Conservation (phyloP, 1,140 invertebrate species). For the Galleria mellonella region DNA sequence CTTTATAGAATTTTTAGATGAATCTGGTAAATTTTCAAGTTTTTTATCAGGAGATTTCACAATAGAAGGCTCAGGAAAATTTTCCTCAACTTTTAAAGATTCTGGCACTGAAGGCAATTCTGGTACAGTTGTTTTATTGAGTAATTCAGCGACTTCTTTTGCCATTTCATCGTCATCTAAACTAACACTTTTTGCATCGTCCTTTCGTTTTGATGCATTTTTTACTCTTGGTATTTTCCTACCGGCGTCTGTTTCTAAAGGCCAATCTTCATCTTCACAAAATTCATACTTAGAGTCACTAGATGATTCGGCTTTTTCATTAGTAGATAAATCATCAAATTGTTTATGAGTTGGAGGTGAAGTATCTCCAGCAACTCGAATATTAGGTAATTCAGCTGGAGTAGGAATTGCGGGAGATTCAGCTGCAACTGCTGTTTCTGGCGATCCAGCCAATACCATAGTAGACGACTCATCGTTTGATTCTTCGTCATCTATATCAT, state of each 20-base stretch:
- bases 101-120: conserved; percentile 65
- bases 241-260: conserved; percentile 61
- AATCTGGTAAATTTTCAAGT: conserved; percentile 45
- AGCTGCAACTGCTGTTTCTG: conserved; percentile 63
- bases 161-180: conserved; percentile 69
- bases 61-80: conserved; percentile 67
- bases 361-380: conserved; percentile 28
- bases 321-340: conserved; percentile 30
- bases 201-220: conserved; percentile 54
- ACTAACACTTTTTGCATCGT: conserved; percentile 53
- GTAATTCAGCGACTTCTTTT: conserved; percentile 71
- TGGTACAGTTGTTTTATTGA: conserved; percentile 75
- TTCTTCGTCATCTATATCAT: conserved; percentile 59
- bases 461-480: conserved; percentile 50
- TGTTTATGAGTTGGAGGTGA: conserved; percentile 30
- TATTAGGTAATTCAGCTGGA: conserved; percentile 37
- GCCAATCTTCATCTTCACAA: conserved; percentile 75
- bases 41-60: conserved; percentile 68
- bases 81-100: conserved; percentile 63
- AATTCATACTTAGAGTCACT: conserved; percentile 74
- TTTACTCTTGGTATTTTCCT: conserved; percentile 72
- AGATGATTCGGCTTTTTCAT: conserved; percentile 47
- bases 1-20: conserved; percentile 27
- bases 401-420: conserved; percentile 53
- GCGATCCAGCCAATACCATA: conserved; percentile 46